Conservation (phyloP, 1,140 invertebrate species). For the Calycopis cecrops region DNA sequence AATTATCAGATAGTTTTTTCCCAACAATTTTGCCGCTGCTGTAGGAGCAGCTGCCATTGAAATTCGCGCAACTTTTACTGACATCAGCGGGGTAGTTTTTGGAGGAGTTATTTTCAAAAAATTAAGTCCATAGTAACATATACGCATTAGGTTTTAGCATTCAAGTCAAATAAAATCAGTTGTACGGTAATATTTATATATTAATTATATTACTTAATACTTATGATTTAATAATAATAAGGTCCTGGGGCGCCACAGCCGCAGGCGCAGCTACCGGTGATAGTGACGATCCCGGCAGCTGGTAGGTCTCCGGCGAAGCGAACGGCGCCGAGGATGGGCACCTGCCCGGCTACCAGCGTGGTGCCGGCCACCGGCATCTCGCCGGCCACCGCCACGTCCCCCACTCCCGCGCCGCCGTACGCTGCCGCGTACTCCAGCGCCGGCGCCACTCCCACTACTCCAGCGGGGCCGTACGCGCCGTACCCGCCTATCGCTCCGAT, state of each 20-base stretch:
- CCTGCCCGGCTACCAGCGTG: constrained; percentile 35
- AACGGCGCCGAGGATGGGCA: constrained; percentile 39
- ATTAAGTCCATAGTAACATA: no score
- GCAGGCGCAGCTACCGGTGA: constrained; percentile 17
- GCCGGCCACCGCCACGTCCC: constrained; percentile 34
- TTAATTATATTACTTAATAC: background rate
- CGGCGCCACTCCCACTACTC: background rate
- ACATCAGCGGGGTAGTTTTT: no score
- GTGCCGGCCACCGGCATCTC: constrained; percentile 38
- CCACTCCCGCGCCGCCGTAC: constrained; percentile 38
- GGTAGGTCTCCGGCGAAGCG: constrained; percentile 31
- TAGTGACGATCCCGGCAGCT: constrained; percentile 22
- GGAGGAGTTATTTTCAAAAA: no score
- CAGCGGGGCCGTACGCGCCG: background rate
- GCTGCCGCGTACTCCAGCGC: background rate
- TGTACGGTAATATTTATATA: no score
- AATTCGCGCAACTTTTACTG: no score
- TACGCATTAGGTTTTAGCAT: no score
- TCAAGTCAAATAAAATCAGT: no score
- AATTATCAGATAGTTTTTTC: no score
- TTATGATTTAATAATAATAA: constrained; percentile 6
- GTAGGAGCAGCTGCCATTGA: no score
- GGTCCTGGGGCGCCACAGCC: constrained; percentile 12
- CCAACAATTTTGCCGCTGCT: no score
- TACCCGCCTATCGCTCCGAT: no score